Percentiles rank a stretch among this genome's conserved stretches.
Evolutionary conservation across 2,888 invertebrate genomes (phyloP).

Genomic region (Epirrhoe tristata): DNA sequence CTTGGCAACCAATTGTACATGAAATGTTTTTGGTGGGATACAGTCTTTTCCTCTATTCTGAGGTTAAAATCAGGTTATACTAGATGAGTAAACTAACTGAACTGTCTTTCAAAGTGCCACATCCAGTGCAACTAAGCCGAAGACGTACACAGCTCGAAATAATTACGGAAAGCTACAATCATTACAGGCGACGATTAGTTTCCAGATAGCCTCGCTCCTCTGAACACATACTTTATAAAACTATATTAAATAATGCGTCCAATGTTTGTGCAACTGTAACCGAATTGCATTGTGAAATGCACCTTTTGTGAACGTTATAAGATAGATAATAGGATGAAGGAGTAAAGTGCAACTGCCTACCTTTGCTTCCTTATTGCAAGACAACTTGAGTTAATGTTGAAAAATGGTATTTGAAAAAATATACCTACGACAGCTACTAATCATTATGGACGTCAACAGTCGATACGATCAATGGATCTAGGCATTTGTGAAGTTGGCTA

Average conservation of each 20-base stretch:
- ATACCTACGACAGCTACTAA: too few relatives aligned
- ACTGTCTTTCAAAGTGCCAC: conserved; percentile 25
- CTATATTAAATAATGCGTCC: conserved; percentile 76
- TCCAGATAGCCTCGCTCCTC: conserved; percentile 75
- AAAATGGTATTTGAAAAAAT: conserved; percentile 6
- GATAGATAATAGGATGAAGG: not conserved
- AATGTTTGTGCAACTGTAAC: conserved; percentile 36
- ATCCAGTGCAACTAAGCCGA: conserved; percentile 54
- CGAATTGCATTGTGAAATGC: conserved; percentile 15
- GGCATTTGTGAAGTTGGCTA: too few relatives aligned
- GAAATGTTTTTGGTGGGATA: too few relatives aligned
- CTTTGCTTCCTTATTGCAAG: conserved; percentile 32
- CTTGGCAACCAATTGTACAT: too few relatives aligned
- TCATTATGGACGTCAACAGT: too few relatives aligned
- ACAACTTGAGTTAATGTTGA: conserved; percentile 1
- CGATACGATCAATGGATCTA: too few relatives aligned
- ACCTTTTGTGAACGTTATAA: conserved; percentile 1
- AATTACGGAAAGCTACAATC: conserved; percentile 79
- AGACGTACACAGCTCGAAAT: conserved; percentile 69
- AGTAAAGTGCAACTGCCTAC: not conserved
- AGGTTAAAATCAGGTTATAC: too few relatives aligned
- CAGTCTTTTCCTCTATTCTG: too few relatives aligned
- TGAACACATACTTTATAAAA: conserved; percentile 79
- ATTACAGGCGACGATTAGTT: conserved; percentile 81
- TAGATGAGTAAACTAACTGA: too few relatives aligned